phyloP scores from a whole-genome alignment of 2,113 vertebrate genomes.

The Corythoichthys haematopterus region DNA sequence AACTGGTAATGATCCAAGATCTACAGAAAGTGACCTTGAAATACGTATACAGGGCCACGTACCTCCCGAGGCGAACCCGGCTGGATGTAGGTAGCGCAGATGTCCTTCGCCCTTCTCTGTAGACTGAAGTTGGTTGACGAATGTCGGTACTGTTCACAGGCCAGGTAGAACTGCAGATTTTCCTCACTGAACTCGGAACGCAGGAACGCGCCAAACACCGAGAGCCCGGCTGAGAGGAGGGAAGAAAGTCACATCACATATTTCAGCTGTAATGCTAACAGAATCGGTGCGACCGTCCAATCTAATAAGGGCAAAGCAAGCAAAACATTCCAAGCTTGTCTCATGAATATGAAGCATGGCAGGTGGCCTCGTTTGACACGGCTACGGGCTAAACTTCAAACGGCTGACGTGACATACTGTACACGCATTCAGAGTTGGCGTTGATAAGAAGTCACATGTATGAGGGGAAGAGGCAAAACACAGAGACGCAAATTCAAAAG shows the following conservation, averaged over 20 bases:
- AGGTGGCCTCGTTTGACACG: not conserved
- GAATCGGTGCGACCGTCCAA: not conserved
- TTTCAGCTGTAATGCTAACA: conserved; percentile 7
- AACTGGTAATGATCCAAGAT: too few species aligned
- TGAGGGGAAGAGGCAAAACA: too few species aligned
- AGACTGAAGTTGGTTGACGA: conserved; percentile 83
- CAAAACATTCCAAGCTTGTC: not conserved
- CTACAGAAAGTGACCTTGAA: too few species aligned
- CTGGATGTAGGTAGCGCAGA: conserved; percentile 84
- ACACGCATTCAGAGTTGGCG: not conserved
- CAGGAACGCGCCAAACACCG: conserved; percentile 85
- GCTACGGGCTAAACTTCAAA: not conserved
- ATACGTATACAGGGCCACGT: conserved; percentile 13
- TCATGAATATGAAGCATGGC: too few species aligned
- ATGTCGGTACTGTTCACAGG: conserved; percentile 88
- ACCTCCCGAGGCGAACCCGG: conserved; percentile 86
- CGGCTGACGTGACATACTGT: not conserved
- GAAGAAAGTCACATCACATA: not conserved
- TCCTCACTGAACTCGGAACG: conserved; percentile 95
- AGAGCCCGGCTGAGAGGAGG: conserved; percentile 51
- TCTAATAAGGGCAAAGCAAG: conserved; percentile 2
- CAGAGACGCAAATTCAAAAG: too few species aligned
- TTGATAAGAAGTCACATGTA: not conserved
- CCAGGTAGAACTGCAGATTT: conserved; percentile 92
- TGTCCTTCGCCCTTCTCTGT: conserved; percentile 78